phyloP scores from a whole-genome alignment of 2,888 invertebrate genomes.

The Zele albiditarsus region DNA sequence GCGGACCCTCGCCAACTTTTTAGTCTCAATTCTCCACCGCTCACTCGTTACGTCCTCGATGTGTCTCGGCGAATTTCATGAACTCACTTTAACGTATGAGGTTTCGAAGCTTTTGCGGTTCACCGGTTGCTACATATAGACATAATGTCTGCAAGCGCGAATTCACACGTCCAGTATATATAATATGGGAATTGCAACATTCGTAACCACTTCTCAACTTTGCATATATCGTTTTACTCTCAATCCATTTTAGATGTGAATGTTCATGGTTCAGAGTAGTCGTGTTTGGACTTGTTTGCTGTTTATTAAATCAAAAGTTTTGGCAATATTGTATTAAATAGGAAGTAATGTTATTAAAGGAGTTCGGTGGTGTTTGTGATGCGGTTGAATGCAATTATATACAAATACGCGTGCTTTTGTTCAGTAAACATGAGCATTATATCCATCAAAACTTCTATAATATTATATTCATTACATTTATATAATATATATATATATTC shows the following conservation, averaged over 20 bases:
- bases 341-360: not conserved
- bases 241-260: not conserved
- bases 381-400: not conserved
- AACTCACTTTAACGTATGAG: constrained; percentile 18
- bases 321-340: not conserved
- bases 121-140: constrained; percentile 16
- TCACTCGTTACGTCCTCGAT: not conserved
- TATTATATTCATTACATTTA: not conserved
- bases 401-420: constrained; percentile 5
- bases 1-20: constrained; percentile 1
- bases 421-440: not conserved
- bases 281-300: not conserved
- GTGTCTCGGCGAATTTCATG: not conserved
- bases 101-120: constrained; percentile 37
- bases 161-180: constrained; percentile 12
- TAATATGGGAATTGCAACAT: constrained; percentile 32
- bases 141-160: not conserved
- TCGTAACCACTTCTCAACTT: constrained; percentile 7
- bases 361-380: not conserved
- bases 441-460: not conserved
- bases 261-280: not conserved
- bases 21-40: not conserved
- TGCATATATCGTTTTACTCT: constrained; percentile 3
- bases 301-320: not conserved
- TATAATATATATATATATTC: not conserved